phyloP scores from a whole-genome alignment of 2,797 vertebrate species.

The Myotis findleyi region DNA sequence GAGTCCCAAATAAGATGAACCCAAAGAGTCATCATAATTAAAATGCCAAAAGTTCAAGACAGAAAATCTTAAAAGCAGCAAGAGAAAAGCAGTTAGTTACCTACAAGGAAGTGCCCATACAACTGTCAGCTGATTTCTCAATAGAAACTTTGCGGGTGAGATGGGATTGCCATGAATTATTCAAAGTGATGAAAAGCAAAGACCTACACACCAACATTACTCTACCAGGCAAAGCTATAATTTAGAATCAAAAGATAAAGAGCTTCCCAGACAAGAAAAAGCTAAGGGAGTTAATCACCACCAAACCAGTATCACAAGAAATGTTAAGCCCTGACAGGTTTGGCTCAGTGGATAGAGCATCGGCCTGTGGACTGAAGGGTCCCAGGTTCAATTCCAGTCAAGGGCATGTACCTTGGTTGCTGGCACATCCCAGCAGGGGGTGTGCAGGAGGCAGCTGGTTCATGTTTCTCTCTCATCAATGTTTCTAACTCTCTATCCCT shows the following conservation, averaged over 20 bases:
- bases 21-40: neutral
- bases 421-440: too few species aligned
- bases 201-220: neutral
- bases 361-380: too few species aligned
- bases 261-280: neutral
- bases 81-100: neutral
- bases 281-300: neutral
- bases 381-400: too few species aligned
- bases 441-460: too few species aligned
- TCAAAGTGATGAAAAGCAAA: neutral
- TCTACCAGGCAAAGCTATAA: neutral
- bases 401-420: too few species aligned
- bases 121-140: neutral
- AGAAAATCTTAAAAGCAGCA: neutral
- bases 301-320: too few species aligned
- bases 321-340: too few species aligned
- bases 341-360: too few species aligned
- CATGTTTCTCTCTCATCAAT: too few species aligned
- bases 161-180: neutral
- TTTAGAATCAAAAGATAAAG: neutral
- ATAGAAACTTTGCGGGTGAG: neutral
- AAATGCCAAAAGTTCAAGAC: neutral
- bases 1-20: neutral
- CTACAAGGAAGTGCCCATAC: neutral
- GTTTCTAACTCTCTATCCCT: too few species aligned